Conservation (phyloP, 2,113 vertebrate species). For the Galemys pyrenaicus region DNA sequence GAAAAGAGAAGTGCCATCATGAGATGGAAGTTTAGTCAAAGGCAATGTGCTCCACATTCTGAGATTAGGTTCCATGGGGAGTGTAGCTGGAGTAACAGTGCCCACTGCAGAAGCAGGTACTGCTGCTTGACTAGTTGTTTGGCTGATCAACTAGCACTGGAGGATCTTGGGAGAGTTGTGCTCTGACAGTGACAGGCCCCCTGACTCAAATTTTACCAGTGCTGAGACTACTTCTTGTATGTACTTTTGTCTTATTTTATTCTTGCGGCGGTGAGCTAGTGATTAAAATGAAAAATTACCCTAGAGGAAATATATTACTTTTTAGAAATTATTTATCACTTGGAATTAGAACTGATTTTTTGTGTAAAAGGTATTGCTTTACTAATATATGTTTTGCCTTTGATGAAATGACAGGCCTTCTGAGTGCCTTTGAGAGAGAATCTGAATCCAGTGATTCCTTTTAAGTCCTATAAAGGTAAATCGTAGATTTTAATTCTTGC, state of each 20-base stretch:
- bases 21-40: neutral
- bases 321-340: slow-evolving; percentile 38
- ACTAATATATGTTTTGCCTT: neutral
- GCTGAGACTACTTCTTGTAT: slow-evolving; percentile 23
- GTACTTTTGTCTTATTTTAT: neutral
- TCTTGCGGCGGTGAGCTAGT: neutral
- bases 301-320: neutral
- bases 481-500: neutral
- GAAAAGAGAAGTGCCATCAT: neutral
- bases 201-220: neutral
- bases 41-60: neutral
- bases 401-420: neutral
- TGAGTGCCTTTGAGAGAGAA: neutral
- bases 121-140: neutral
- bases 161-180: neutral
- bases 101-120: neutral
- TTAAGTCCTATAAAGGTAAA: neutral
- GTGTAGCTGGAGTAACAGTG: neutral
- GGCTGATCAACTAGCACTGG: neutral
- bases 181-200: neutral
- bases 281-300: slow-evolving; percentile 37
- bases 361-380: slow-evolving; percentile 25
- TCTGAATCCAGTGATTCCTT: neutral
- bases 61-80: slow-evolving; percentile 27
- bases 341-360: slow-evolving; percentile 23